Conservation (phyloP, 2,888 invertebrate species). For the Mechanitis messenoides region DNA sequence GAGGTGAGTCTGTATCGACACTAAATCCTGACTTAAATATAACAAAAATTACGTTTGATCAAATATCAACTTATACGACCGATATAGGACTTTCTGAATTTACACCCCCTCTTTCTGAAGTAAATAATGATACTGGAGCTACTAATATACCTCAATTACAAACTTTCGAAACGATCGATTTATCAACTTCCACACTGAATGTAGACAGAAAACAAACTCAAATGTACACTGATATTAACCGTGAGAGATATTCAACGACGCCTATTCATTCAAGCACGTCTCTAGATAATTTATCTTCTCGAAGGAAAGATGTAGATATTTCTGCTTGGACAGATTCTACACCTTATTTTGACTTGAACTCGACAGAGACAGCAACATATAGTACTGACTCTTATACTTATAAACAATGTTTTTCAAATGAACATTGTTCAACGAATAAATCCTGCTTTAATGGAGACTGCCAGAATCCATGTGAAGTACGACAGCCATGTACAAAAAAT, state of each 20-base stretch:
- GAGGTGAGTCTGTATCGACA: background rate
- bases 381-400: conserved; percentile 46
- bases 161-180: background rate
- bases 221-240: background rate
- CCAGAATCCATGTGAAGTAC: conserved; percentile 77
- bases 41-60: no score
- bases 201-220: conserved; percentile 8
- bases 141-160: background rate
- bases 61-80: no score
- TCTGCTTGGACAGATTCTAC: conserved; percentile 67
- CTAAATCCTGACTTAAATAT: background rate
- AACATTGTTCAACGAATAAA: conserved; percentile 79
- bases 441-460: conserved; percentile 80
- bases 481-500: conserved; percentile 76
- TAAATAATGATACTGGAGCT: background rate
- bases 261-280: conserved; percentile 43
- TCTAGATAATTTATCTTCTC: conserved; percentile 60
- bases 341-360: conserved; percentile 55
- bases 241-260: conserved; percentile 23
- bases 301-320: conserved; percentile 66
- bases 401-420: conserved; percentile 76
- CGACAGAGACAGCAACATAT: conserved; percentile 48
- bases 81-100: no score
- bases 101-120: no score
- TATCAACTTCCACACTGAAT: conserved; percentile 5